phyloP scores from a whole-genome alignment of 1,140 invertebrate genomes.

The Drosophila teissieri region DNA sequence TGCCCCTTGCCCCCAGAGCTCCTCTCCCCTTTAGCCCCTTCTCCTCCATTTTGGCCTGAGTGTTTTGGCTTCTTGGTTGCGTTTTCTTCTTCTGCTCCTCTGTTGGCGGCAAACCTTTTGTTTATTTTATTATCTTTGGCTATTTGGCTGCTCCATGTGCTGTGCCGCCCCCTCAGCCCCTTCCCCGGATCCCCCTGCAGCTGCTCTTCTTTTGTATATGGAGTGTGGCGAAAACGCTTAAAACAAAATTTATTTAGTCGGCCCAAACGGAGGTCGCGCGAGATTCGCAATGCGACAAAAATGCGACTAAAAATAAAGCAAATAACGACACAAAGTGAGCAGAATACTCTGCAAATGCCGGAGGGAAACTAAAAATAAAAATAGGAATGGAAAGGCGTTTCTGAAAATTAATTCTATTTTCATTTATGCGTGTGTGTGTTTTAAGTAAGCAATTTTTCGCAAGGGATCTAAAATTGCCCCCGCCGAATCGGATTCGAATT shows the following conservation, averaged over 20 bases:
- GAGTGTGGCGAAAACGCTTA: slow-evolving; percentile 82
- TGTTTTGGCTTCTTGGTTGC: slow-evolving; percentile 58
- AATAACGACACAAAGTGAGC: slow-evolving; percentile 35
- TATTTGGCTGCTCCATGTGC: slow-evolving; percentile 66
- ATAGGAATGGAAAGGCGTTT: slow-evolving; percentile 46
- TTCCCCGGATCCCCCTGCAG: slow-evolving; percentile 5
- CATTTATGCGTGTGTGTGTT: slow-evolving; percentile 30
- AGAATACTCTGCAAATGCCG: slow-evolving; percentile 5
- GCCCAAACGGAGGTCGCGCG: slow-evolving; percentile 56
- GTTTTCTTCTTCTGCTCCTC: slow-evolving; percentile 57
- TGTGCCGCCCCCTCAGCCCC: slow-evolving; percentile 31
- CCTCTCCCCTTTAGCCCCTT: not conserved
- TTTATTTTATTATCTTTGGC: slow-evolving; percentile 83
- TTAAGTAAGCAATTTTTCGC: not conserved
- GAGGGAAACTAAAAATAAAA: slow-evolving; percentile 70
- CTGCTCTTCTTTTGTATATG: slow-evolving; percentile 68
- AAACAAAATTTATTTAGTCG: slow-evolving; percentile 81
- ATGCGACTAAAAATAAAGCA: slow-evolving; percentile 76
- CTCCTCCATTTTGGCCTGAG: slow-evolving; percentile 17
- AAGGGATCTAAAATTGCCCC: slow-evolving; percentile 62
- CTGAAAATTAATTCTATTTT: slow-evolving; percentile 70
- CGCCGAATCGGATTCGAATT: slow-evolving; percentile 36
- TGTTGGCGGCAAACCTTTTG: slow-evolving; percentile 74
- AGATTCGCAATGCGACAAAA: slow-evolving; percentile 81
- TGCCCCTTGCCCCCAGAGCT: not conserved